Conservation (phyloP, 2,888 invertebrate species). For the Coleophora deauratella region DNA sequence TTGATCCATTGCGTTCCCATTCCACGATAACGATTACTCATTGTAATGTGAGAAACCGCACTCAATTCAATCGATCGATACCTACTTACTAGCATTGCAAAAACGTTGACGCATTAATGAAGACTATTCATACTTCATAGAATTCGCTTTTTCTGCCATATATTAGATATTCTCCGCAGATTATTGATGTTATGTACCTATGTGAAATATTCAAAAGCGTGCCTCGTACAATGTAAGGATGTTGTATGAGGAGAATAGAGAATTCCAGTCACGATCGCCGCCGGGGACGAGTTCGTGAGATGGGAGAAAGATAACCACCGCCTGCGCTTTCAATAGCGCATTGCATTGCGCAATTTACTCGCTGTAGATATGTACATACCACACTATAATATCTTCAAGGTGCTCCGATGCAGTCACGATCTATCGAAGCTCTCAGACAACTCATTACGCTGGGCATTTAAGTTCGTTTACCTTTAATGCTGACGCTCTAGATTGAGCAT, state of each 20-base stretch:
- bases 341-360: conserved; percentile 57
- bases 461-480: not conserved
- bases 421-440: conserved; percentile 24
- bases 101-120: no score
- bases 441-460: not conserved
- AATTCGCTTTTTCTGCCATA: no score
- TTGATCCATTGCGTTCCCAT: conserved; percentile 30
- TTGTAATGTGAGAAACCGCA: conserved; percentile 13
- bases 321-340: conserved; percentile 50
- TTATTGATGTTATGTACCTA: no score
- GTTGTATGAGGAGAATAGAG: conserved; percentile 27
- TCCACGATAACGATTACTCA: conserved; percentile 24
- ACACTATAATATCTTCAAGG: conserved; percentile 48
- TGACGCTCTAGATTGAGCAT: conserved; percentile 16
- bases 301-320: conserved; percentile 44
- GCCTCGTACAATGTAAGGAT: no score
- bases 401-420: conserved; percentile 45
- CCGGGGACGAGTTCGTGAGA: conserved; percentile 46
- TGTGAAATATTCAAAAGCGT: no score
- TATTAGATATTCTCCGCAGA: no score
- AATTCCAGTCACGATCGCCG: conserved; percentile 51
- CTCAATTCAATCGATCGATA: not conserved
- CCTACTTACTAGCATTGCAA: no score
- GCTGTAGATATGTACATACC: conserved; percentile 38
- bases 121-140: no score